Base-by-base conservation (phyloP, 2,113 vertebrate species). In the Corythornis cristatus region DNA sequence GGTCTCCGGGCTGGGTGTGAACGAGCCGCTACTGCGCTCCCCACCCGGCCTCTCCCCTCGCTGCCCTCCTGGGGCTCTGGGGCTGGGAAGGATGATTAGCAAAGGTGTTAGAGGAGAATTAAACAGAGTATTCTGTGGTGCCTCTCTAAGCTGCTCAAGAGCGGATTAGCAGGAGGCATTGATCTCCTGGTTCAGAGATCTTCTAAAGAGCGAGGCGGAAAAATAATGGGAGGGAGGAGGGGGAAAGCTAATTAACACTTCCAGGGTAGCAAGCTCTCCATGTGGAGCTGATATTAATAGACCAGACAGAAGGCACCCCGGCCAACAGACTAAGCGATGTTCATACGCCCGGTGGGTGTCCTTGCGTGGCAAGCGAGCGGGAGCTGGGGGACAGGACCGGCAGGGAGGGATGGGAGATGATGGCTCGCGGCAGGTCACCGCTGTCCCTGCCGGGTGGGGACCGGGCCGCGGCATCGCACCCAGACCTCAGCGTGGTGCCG, bases 131-230 rank as follows among this genome's bases (percentile, higher is more conserved):
- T 84, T 89, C 87, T 74, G 79, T 19, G 56, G 82, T 89, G 70
- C 86, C 90, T 95, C 96, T 94, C 95, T 95, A 95, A 95, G 95
- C 92, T 81, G 81, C 81, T 95, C 88, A 94, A 89, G 89, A 95
- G 83, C 85, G 89, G 93, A 96, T 96, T 96, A 97, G 86, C 86
- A 66, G 91, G 72, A 97, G 77, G 83, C 75, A 93, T 86, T 95
- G 94, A 94, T 96, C 90, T 96, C 81, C 61, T 72, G 83, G 79
- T 89, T 90, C 85, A 95, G 95, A 96, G 66, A 94, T 88, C 82
- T 92, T 96, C 91, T 93, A 85, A 93, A 93, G 82, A 95, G 57
- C 0, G 12, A 95, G 81, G 77, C 40, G 35, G 78, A 89, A 93
- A 85, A 93, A 94, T 86, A 92, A 95, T n/a, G 73, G 94, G 73